Conservation (phyloP, 1,140 invertebrate genomes). For the Drosophila orena region DNA sequence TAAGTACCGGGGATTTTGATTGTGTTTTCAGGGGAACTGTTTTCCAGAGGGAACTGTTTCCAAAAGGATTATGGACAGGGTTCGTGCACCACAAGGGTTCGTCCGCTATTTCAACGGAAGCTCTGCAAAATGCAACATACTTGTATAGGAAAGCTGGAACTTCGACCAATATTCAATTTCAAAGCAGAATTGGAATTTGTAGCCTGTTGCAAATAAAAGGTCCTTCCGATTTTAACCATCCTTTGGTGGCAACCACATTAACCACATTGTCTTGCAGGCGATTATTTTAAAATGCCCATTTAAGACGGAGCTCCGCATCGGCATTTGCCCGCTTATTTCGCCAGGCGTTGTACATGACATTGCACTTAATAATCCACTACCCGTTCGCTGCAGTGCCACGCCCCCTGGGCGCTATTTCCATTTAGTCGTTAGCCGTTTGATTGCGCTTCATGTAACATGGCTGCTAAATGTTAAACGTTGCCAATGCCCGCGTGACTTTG, state of each 20-base stretch:
- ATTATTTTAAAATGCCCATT: constrained; percentile 13
- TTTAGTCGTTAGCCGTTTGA: constrained; percentile 80
- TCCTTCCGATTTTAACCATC: background rate
- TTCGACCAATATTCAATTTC: background rate
- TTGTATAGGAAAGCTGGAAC: background rate
- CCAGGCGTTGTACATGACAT: constrained; percentile 51
- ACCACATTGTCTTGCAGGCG: background rate
- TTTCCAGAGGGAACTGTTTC: background rate
- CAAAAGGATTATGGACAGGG: background rate
- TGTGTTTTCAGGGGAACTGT: background rate
- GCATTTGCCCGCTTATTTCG: constrained; percentile 7
- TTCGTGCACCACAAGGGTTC: background rate
- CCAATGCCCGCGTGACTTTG: constrained; percentile 71
- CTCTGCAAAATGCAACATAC: background rate
- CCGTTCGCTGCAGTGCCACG: constrained; percentile 18
- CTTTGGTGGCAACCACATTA: background rate
- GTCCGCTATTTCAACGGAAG: background rate
- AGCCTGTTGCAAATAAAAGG: background rate
- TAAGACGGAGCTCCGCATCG: constrained; percentile 15
- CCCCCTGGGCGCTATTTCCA: constrained; percentile 55
- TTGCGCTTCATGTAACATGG: constrained; percentile 76
- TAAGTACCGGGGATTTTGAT: constrained; percentile 56
- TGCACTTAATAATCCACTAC: constrained; percentile 55
- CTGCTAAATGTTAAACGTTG: constrained; percentile 80
- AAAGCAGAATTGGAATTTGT: background rate